Evolutionary conservation across 1,140 invertebrate genomes (phyloP).

Genomic region (Thaumatotibia leucotreta): DNA sequence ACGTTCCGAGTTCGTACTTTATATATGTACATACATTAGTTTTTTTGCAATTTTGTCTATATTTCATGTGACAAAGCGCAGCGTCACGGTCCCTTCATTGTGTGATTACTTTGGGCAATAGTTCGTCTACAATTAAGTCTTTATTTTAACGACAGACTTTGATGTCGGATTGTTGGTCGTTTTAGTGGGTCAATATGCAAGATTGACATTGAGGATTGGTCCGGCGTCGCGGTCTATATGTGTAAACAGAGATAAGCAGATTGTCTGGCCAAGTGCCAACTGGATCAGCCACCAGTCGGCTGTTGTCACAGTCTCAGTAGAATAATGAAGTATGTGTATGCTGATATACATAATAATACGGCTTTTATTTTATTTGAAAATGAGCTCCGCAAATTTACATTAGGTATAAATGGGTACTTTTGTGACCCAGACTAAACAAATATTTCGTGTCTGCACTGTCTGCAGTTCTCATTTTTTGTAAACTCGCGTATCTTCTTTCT

Average conservation of each 20-base stretch:
- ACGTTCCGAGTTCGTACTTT: too few species aligned
- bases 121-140: neutral
- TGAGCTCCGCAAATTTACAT: conserved; percentile 16
- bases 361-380: neutral
- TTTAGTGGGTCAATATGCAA: neutral
- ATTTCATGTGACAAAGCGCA: too few species aligned
- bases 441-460: conserved; percentile 19
- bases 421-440: conserved; percentile 35
- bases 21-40: too few species aligned
- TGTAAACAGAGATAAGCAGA: conserved; percentile 5
- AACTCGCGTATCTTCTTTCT: too few species aligned
- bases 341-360: neutral
- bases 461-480: too few species aligned
- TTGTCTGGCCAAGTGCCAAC: neutral
- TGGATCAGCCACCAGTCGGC: neutral
- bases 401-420: conserved; percentile 21
- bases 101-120: neutral
- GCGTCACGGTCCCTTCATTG: neutral
- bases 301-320: neutral
- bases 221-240: neutral
- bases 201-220: conserved; percentile 10
- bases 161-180: neutral
- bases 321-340: neutral
- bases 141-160: neutral
- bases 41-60: too few species aligned